Conservation (phyloP, 2,797 vertebrate species). For the Accipiter badius region DNA sequence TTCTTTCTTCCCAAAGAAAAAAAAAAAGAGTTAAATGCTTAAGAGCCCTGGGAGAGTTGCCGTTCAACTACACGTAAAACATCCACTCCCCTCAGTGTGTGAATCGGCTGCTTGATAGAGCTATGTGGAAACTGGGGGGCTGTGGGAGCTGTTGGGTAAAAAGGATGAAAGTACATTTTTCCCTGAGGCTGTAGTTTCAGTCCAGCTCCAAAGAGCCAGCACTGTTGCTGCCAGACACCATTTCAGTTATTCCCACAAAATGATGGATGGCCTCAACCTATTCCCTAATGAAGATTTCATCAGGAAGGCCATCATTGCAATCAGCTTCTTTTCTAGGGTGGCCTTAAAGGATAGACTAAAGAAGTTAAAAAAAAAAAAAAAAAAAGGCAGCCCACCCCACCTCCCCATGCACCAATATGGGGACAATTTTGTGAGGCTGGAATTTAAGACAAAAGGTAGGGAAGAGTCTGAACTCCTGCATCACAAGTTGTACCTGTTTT, state of each 20-base stretch:
- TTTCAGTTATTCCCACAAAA: not conserved
- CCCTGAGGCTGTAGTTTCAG: constrained; percentile 35
- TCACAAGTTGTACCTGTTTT: not conserved
- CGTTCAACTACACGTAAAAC: not conserved
- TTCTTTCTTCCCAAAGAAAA: not conserved
- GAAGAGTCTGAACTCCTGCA: not conserved
- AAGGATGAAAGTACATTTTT: constrained; percentile 44
- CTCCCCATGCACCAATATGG: not conserved
- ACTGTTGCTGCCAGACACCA: constrained; percentile 17
- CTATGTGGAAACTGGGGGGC: constrained; percentile 11
- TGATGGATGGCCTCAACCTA: constrained; percentile 24
- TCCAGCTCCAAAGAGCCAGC: constrained; percentile 13
- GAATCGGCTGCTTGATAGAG: not conserved
- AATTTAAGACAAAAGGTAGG: not conserved
- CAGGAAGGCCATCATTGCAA: not conserved
- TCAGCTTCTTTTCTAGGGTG: not conserved
- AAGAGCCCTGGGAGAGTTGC: constrained; percentile 8
- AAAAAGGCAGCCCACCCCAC: not conserved
- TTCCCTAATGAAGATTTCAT: constrained; percentile 38
- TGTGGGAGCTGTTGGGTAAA: constrained; percentile 51
- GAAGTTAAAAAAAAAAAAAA: not conserved
- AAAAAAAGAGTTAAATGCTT: not conserved
- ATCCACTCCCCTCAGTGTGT: not conserved
- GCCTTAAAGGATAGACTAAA: not conserved
- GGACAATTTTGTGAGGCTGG: not conserved